phyloP scores from a whole-genome alignment of 2,113 vertebrate species.

The Lampris incognitus region DNA sequence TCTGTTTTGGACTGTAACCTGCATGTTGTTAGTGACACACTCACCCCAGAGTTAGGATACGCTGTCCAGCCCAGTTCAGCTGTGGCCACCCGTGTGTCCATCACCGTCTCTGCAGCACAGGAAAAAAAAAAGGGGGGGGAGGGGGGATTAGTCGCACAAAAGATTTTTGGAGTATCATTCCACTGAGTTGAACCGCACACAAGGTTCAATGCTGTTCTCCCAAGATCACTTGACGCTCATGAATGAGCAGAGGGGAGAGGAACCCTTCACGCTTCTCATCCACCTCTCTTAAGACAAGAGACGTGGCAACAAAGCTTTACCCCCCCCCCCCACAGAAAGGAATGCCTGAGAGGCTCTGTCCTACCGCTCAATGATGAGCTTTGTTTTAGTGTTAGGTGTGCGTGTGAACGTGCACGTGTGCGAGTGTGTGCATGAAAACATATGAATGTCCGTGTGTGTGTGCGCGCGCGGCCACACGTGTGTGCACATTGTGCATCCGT shows the following conservation, averaged over 20 bases:
- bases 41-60: conserved; percentile 96
- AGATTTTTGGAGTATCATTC: conserved; percentile 57
- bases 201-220: conserved; percentile 54
- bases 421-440: not conserved
- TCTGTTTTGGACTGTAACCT: not conserved
- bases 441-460: conserved; percentile 14
- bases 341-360: conserved; percentile 43
- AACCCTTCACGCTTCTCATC: conserved; percentile 59
- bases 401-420: conserved; percentile 33
- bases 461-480: not conserved
- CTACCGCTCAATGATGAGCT: conserved; percentile 46
- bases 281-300: conserved; percentile 54
- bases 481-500: not conserved
- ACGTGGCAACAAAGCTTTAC: conserved; percentile 54
- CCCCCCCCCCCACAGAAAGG: conserved; percentile 52
- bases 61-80: conserved; percentile 98
- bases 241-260: conserved; percentile 53
- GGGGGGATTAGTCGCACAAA: conserved; percentile 54
- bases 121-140: conserved; percentile 27
- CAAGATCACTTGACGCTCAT: conserved; percentile 62
- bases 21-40: conserved; percentile 60
- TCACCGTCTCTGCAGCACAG: conserved; percentile 90
- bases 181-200: conserved; percentile 50
- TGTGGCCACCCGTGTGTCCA: conserved; percentile 98
- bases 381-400: conserved; percentile 27